Evolutionary conservation across 92 coral and sea anemone species (phyloP).

Genomic region (Palythoa heliodiscus): DNA sequence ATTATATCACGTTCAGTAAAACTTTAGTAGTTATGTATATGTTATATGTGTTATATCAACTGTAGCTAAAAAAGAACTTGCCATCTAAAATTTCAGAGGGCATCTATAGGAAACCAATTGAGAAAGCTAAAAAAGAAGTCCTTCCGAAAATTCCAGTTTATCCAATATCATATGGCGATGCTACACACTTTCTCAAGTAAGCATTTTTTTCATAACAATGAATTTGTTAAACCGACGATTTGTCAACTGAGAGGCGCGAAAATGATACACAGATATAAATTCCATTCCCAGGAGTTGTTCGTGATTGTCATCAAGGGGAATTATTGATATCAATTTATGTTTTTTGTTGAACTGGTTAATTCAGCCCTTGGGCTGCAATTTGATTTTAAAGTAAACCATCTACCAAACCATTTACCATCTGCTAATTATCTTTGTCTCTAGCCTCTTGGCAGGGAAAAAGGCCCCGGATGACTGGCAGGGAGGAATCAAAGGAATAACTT

Average conservation of each 20-base stretch:
- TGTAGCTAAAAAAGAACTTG: not conserved
- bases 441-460: constrained; percentile 46
- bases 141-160: constrained; percentile 78
- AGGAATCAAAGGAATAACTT: constrained; percentile 54
- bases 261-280: not conserved
- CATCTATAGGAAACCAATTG: constrained; percentile 58
- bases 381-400: too few relatives aligned
- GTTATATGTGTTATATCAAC: not conserved
- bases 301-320: not conserved
- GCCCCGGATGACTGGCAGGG: constrained; percentile 91
- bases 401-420: too few relatives aligned
- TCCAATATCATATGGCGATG: constrained; percentile 83
- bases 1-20: too few relatives aligned
- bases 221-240: too few relatives aligned
- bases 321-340: not conserved
- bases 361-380: too few relatives aligned
- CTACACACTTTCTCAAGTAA: constrained; percentile 66
- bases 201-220: not conserved
- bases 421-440: not conserved
- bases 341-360: too few relatives aligned
- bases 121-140: constrained; percentile 35
- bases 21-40: too few relatives aligned
- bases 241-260: not conserved
- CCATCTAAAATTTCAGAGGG: constrained; percentile 51
- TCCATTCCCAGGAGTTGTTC: not conserved